Evolutionary conservation across 2,888 invertebrate genomes (phyloP).

Genomic region (Lepidochitona cinerea): DNA sequence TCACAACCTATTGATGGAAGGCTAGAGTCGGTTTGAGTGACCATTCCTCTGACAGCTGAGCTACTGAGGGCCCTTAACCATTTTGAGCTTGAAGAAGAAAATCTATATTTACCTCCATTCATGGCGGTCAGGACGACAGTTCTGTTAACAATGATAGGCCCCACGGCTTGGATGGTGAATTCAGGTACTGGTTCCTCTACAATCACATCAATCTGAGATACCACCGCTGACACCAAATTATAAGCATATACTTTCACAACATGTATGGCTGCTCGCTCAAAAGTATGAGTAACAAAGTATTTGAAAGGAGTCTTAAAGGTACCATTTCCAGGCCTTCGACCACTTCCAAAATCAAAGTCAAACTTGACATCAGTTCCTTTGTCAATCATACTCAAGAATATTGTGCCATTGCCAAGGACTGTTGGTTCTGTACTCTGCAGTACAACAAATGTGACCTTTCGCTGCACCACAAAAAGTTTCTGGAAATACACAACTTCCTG

Average conservation of each 20-base stretch:
- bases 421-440: background rate
- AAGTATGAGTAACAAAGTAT: slow-evolving; percentile 22
- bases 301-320: background rate
- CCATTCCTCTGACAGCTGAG: too few relatives aligned
- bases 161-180: slow-evolving; percentile 12
- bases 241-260: slow-evolving; percentile 45
- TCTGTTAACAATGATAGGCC: background rate
- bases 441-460: slow-evolving; percentile 18
- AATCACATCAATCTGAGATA: slow-evolving; percentile 35
- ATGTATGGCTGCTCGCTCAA: slow-evolving; percentile 35
- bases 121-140: slow-evolving; percentile 21
- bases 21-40: too few relatives aligned
- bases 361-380: slow-evolving; percentile 23
- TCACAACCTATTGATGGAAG: too few relatives aligned
- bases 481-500: slow-evolving; percentile 10
- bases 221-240: slow-evolving; percentile 48
- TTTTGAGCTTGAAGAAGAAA: too few relatives aligned
- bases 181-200: slow-evolving; percentile 30
- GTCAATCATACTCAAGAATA: background rate
- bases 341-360: slow-evolving; percentile 34
- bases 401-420: background rate
- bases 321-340: slow-evolving; percentile 4
- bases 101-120: slow-evolving; percentile 24
- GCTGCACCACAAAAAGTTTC: slow-evolving; percentile 21
- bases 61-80: too few relatives aligned